Evolutionary conservation across 2,113 vertebrate genomes (phyloP), one percentile per base, ranked within the genome.

Genomic region (Perccottus glenii): DNA sequence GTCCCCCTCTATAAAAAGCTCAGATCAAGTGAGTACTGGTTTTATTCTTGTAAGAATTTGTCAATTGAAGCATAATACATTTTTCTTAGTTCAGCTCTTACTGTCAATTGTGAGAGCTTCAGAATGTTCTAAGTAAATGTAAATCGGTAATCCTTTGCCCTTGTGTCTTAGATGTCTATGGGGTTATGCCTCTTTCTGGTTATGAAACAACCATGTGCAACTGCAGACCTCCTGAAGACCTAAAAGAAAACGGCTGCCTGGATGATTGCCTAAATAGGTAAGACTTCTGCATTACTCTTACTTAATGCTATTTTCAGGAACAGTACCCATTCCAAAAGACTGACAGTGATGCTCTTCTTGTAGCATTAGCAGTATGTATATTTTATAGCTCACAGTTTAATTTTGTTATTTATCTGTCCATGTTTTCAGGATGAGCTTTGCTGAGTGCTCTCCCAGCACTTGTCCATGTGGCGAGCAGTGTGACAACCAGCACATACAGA

Each of bases 1-100:
- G 98, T 99, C 75, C 98, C 98, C 12, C 94, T 99, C 45, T 99
- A 99, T 89, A 99, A 99, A 94, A 99, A 99, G 90, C 96, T 99
- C 64, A 93, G 97, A 92, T 99, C 97, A 75, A 99, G 98, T 99
- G 90, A 98, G 96, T 94, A 33, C 12, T 11, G 8, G 10, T 11
- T 62, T 71, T 67, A 5, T 49, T 66, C 9, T 19, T 56, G 4
- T 38, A 5, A 70, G 57, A 4, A 38, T 57, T 19, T 67, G 7
- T 55, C 36, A 42, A 49, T 55, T 51, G 2, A 51, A 32, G 19
- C 14, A 12, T 16, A 8, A 40, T 64, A 7, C 61, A 7, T 73
- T 60, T 16, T 38, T 11, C 43, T 9, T 33, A 9, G 33, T 45
- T 47, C 38, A 73, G 4, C 19, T 55, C 61, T 5, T 47, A 36